A percentile compares a stretch with the other conserved stretches of the same genome.
Evolutionary conservation across 2,888 invertebrate species (phyloP).

Genomic region (Anorthoa munda): DNA sequence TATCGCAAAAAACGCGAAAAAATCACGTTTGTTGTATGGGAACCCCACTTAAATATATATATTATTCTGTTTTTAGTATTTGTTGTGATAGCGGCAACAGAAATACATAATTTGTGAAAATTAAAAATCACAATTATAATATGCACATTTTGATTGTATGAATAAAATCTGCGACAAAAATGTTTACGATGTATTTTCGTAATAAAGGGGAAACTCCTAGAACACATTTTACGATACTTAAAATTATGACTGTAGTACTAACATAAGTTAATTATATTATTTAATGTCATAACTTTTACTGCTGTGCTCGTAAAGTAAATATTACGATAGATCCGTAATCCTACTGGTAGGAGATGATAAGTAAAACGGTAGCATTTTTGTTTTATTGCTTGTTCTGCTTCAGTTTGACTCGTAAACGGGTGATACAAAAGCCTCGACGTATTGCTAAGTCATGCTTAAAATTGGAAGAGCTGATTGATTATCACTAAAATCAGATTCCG

Average conservation of each 20-base stretch:
- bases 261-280: slow-evolving; percentile 62
- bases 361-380: slow-evolving; percentile 24
- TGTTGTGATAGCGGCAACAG: too few species aligned
- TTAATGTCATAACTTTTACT: slow-evolving; percentile 61
- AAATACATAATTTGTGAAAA: too few species aligned
- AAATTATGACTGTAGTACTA: slow-evolving; percentile 45
- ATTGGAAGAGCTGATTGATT: too few species aligned
- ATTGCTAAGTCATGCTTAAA: slow-evolving; percentile 8
- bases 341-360: slow-evolving; percentile 47
- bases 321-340: slow-evolving; percentile 58
- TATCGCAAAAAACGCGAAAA: too few species aligned
- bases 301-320: slow-evolving; percentile 56
- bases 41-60: too few species aligned
- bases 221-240: slow-evolving; percentile 39
- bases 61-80: too few species aligned
- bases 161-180: slow-evolving; percentile 32
- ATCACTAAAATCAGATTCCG: too few species aligned
- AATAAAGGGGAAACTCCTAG: slow-evolving; percentile 34
- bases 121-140: too few species aligned
- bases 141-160: not conserved
- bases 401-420: slow-evolving; percentile 2
- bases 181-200: slow-evolving; percentile 37
- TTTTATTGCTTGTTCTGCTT: slow-evolving; percentile 43
- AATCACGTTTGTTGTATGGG: too few species aligned
- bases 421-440: slow-evolving; percentile 1